phyloP scores from a whole-genome alignment of 2,888 invertebrate genomes.

The Hemithea aestivaria region DNA sequence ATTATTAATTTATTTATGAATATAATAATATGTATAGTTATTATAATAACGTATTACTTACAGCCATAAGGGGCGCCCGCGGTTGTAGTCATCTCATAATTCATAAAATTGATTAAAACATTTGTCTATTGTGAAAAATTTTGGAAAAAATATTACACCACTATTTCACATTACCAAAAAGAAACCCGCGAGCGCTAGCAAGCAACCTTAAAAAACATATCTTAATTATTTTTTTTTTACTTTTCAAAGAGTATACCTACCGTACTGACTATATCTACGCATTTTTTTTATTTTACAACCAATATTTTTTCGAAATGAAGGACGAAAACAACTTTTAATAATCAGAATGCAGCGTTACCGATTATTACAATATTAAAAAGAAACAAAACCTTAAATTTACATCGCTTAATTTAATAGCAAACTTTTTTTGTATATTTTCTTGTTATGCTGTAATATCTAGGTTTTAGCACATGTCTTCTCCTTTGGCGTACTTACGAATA shows the following conservation, averaged over 20 bases:
- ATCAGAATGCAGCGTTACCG: constrained; percentile 21
- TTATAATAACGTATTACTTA: constrained; percentile 71
- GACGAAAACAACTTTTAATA: constrained; percentile 25
- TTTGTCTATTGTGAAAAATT: constrained; percentile 28
- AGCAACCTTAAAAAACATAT: constrained; percentile 57
- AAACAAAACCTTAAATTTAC: constrained; percentile 37
- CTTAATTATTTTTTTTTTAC: constrained; percentile 42
- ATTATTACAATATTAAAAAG: constrained; percentile 16
- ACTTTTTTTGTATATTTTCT: constrained; percentile 48
- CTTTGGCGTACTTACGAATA: constrained; percentile 71
- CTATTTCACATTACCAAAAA: constrained; percentile 17
- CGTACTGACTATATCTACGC: constrained; percentile 41
- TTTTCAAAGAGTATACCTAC: constrained; percentile 37
- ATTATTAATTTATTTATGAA: constrained; percentile 79
- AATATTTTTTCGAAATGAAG: constrained; percentile 40
- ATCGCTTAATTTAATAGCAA: constrained; percentile 50
- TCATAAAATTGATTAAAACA: constrained; percentile 30
- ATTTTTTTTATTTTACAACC: constrained; percentile 63
- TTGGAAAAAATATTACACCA: constrained; percentile 44
- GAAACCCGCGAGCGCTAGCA: constrained; percentile 37
- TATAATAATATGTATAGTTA: constrained; percentile 73
- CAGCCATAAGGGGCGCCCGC: constrained; percentile 60
- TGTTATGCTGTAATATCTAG: constrained; percentile 26
- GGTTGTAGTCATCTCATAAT: constrained; percentile 24
- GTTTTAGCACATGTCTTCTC: constrained; percentile 51